Evolutionary conservation across 2,797 vertebrate species (phyloP).

Genomic region (Sebastes steindachneri): DNA sequence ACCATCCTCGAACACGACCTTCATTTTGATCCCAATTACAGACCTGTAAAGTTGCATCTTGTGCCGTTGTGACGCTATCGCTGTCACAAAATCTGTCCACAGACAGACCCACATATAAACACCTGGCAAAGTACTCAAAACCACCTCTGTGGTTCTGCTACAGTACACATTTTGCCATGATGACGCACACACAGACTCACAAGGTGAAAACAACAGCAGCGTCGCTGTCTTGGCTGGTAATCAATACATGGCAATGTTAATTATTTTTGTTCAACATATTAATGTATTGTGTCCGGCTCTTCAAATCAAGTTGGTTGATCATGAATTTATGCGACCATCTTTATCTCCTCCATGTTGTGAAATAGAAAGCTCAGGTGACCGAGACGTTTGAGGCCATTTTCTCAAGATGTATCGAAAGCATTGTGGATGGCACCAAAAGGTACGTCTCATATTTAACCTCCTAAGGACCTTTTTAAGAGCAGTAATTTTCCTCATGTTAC

Average conservation of each 20-base stretch:
- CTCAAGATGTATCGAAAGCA: slow-evolving; percentile 86
- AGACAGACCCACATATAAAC: too few species aligned
- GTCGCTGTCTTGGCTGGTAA: neutral
- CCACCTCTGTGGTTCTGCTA: too few species aligned
- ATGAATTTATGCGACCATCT: neutral
- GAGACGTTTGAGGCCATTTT: slow-evolving; percentile 87
- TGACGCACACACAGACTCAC: too few species aligned
- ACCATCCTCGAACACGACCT: too few species aligned
- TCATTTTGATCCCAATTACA: too few species aligned
- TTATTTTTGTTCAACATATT: neutral
- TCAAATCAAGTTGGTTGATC: neutral
- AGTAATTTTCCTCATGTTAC: neutral
- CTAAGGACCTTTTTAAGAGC: neutral
- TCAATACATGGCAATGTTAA: neutral
- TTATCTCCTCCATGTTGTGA: neutral
- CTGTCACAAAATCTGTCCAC: too few species aligned
- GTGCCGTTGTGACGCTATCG: accelerated
- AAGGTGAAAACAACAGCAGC: too few species aligned
- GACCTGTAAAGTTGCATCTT: too few species aligned
- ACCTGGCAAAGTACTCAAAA: too few species aligned
- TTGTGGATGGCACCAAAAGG: slow-evolving; percentile 91
- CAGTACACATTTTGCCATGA: too few species aligned
- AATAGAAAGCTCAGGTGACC: slow-evolving; percentile 86
- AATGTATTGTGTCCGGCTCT: neutral
- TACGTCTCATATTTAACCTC: slow-evolving; percentile 38